These are phyloP conservation scores for Ecliptopera silaceata DNA, from an alignment of 2,888 invertebrate species.

Conservation along the genomic window DNA sequence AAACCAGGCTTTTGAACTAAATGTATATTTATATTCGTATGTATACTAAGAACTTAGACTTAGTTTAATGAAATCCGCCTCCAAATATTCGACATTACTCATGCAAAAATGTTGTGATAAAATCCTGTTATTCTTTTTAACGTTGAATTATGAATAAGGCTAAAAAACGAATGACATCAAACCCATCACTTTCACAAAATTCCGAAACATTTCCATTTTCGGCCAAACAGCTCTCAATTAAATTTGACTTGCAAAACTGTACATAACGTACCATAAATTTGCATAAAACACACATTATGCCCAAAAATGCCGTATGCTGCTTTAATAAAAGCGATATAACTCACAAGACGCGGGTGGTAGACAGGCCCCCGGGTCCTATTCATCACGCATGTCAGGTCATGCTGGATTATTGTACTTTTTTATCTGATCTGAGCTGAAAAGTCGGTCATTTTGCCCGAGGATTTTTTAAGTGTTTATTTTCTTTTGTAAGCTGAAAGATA, in stretches of 20 bases:
- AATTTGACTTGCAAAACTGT: conserved; percentile 31
- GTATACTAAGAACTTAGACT: not conserved
- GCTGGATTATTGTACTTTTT: conserved; percentile 44
- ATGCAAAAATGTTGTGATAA: not conserved
- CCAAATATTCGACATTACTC: not conserved
- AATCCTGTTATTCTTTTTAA: not conserved
- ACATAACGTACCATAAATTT: conserved; percentile 30
- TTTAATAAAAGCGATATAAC: conserved; percentile 43
- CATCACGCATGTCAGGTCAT: conserved; percentile 43
- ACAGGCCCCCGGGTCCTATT: conserved; percentile 38
- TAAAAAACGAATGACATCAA: conserved; percentile 7
- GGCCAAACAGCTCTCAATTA: conserved; percentile 28
- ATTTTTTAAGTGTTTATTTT: conserved; percentile 21
- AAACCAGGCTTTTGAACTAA: conserved; percentile 20
- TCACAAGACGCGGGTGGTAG: conserved; percentile 38
- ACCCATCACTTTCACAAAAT: conserved; percentile 14
- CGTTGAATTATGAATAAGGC: conserved; percentile 1
- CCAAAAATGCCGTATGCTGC: conserved; percentile 33
- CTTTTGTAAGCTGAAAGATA: conserved; percentile 16
- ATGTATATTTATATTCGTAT: conserved; percentile 10
- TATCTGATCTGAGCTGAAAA: conserved; percentile 43
- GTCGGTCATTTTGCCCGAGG: conserved; percentile 27
- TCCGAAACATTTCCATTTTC: conserved; percentile 20
- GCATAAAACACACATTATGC: conserved; percentile 33
- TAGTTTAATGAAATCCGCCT: not conserved